phyloP scores from a whole-genome alignment of 23 tunicate species.

The Halocynthia roretzi region DNA sequence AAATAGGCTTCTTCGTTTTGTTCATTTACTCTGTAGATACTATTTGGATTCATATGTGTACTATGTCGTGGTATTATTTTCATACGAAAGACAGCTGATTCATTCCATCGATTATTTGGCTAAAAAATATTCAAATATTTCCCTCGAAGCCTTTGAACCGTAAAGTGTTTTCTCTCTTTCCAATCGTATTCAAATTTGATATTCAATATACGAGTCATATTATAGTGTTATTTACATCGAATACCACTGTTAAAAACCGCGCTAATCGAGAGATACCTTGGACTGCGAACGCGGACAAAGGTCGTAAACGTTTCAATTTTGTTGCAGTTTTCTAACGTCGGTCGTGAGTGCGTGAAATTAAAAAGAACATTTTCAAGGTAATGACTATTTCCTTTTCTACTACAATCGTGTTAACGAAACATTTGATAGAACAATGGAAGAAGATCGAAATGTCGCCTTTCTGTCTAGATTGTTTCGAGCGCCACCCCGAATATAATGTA shows the following conservation, averaged over 20 bases:
- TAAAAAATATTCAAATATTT: no score
- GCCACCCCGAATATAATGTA: not conserved
- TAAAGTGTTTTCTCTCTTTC: no score
- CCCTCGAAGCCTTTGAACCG: no score
- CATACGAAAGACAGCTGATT: no score
- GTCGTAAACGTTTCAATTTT: not conserved
- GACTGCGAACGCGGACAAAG: not conserved
- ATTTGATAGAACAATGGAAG: slow-evolving; percentile 1
- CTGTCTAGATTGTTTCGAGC: not conserved
- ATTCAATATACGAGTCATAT: no score
- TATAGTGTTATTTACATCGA: not conserved
- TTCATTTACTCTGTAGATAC: no score
- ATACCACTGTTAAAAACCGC: not conserved
- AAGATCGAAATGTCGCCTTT: slow-evolving; percentile 7
- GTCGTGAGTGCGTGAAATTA: not conserved
- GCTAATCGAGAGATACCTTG: not conserved
- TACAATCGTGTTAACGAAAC: not conserved
- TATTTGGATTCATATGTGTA: no score
- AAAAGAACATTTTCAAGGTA: no score
- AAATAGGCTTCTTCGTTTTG: no score
- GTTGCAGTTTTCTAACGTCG: not conserved
- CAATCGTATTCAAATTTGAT: no score
- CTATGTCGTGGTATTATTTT: no score
- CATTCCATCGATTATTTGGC: no score
- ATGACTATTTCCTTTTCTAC: slow-evolving; percentile 11